Percentiles rank a stretch among this genome's conserved stretches.
These are phyloP conservation scores for Agrypnus murinus DNA, from an alignment of 2,888 invertebrate genomes.

Conservation along the genomic window DNA sequence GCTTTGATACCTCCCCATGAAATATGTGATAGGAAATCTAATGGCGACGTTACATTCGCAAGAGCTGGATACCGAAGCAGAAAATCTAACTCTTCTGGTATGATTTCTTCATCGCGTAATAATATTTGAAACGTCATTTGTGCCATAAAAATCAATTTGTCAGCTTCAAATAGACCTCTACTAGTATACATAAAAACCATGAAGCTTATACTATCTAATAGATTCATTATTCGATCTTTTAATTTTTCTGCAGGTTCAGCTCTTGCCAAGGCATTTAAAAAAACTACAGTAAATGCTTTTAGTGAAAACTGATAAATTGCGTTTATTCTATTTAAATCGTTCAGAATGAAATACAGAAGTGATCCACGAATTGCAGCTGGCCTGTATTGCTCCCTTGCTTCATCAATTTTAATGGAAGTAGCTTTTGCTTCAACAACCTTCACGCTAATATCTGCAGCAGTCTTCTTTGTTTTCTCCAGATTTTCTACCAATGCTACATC, in stretches of 20 bases:
- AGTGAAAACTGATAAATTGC: constrained; percentile 97
- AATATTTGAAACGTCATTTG: constrained; percentile 84
- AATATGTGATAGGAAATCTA: constrained; percentile 86
- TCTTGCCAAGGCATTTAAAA: constrained; percentile 85
- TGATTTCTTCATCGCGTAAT: constrained; percentile 79
- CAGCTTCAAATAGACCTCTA: constrained; percentile 91
- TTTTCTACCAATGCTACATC: constrained; percentile 94
- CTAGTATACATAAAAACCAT: constrained; percentile 91
- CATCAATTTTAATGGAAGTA: constrained; percentile 91
- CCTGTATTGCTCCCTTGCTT: constrained; percentile 90
- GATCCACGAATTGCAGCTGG: constrained; percentile 91
- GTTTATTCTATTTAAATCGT: constrained; percentile 93
- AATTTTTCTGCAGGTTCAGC: constrained; percentile 83
- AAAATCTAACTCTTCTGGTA: constrained; percentile 87
- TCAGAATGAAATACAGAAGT: constrained; percentile 93
- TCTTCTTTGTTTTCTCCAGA: constrained; percentile 94
- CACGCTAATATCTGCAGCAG: constrained; percentile 90
- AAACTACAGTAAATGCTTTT: constrained; percentile 94
- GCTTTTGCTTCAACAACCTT: constrained; percentile 91
- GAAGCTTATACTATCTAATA: constrained; percentile 92
- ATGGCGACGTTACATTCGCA: constrained; percentile 83
- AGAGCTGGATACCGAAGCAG: constrained; percentile 88
- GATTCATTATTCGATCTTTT: constrained; percentile 80
- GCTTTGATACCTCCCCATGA: constrained; percentile 95
- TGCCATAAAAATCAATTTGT: constrained; percentile 92